These are phyloP conservation scores for Drosophila robusta DNA, from an alignment of 2,888 invertebrate species.

Conservation along the genomic window DNA sequence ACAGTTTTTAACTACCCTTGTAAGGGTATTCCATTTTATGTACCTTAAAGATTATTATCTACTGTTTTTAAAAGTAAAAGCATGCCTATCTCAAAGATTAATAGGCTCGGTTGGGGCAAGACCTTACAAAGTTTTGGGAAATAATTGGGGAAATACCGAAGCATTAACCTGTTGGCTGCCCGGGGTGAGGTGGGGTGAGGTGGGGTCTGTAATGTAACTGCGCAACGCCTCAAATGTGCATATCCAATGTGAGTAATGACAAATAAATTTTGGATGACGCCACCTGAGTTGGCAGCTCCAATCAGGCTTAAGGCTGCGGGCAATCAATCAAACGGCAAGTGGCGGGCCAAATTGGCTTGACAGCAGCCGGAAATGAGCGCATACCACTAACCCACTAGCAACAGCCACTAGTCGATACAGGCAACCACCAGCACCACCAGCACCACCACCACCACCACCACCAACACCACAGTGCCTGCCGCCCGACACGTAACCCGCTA, in stretches of 20 bases:
- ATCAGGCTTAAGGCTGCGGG: constrained; percentile 12
- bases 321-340: constrained; percentile 45
- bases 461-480: constrained; percentile 40
- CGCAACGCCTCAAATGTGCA: constrained; percentile 29
- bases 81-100: constrained; percentile 30
- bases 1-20: neutral
- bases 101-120: constrained; percentile 22
- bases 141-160: constrained; percentile 48
- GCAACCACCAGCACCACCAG: neutral
- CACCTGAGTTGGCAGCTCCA: constrained; percentile 7
- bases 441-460: neutral
- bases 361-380: constrained; percentile 51
- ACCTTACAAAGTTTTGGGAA: constrained; percentile 23
- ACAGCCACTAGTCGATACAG: constrained; percentile 23
- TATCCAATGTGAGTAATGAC: constrained; percentile 41
- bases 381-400: constrained; percentile 49
- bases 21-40: neutral
- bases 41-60: no score
- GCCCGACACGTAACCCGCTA: constrained; percentile 63
- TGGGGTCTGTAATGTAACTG: neutral
- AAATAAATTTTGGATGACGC: constrained; percentile 33
- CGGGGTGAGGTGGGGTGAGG: constrained; percentile 6
- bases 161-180: constrained; percentile 36
- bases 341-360: constrained; percentile 19
- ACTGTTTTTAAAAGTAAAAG: constrained; percentile 1